Conservation (phyloP, 92 coral and sea anemone species). For the Zoanthus solanderi region DNA sequence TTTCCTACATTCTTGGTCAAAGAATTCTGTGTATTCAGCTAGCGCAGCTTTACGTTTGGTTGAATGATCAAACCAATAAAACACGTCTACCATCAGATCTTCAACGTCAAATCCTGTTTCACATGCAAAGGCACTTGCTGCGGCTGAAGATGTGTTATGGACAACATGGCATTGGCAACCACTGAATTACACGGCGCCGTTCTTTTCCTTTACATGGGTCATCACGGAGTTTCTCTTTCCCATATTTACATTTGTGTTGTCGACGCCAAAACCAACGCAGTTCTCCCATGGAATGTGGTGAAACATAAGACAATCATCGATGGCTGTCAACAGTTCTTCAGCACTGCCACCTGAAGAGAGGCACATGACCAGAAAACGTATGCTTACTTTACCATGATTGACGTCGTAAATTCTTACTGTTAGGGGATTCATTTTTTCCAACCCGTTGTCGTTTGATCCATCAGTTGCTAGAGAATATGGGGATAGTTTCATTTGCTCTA, state of each 20-base stretch:
- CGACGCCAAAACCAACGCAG: slow-evolving; percentile 66
- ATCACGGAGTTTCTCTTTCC: slow-evolving; percentile 63
- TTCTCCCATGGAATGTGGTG: slow-evolving; percentile 69
- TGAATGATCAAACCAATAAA: slow-evolving; percentile 44
- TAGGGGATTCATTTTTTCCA: slow-evolving; percentile 54
- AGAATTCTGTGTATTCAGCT: slow-evolving; percentile 66
- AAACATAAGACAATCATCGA: slow-evolving; percentile 38
- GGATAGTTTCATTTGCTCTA: slow-evolving; percentile 36
- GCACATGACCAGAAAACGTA: slow-evolving; percentile 39
- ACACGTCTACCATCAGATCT: slow-evolving; percentile 41
- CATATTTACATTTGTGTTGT: slow-evolving; percentile 70
- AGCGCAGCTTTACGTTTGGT: slow-evolving; percentile 61
- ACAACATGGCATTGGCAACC: slow-evolving; percentile 27
- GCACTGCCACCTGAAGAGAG: slow-evolving; percentile 60
- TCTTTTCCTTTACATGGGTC: slow-evolving; percentile 56
- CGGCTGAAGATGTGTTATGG: slow-evolving; percentile 66
- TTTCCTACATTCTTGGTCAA: slow-evolving; percentile 70
- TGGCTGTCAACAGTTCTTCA: slow-evolving; percentile 6
- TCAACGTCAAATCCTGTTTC: slow-evolving; percentile 17
- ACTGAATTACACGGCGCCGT: slow-evolving; percentile 64
- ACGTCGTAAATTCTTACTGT: slow-evolving; percentile 56
- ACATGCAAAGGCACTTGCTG: slow-evolving; percentile 26
- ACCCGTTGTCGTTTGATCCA: slow-evolving; percentile 52
- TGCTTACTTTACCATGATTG: slow-evolving; percentile 12
- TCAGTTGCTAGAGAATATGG: slow-evolving; percentile 48